Evolutionary conservation across 2,797 vertebrate species (phyloP).

Genomic region (Mormyrops attenuatus): DNA sequence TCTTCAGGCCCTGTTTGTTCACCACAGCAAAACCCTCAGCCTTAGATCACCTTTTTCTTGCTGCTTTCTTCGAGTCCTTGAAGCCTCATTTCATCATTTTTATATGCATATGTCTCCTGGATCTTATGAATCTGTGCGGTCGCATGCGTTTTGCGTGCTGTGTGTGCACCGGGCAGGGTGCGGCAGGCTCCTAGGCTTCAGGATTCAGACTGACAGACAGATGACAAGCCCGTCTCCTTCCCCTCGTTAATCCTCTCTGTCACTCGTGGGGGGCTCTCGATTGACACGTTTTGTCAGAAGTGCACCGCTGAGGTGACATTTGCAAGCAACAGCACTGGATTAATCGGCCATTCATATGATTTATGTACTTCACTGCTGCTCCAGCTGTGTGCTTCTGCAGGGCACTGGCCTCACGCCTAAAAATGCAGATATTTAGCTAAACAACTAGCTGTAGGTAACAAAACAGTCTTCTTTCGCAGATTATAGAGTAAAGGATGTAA

Average conservation of each 20-base stretch:
- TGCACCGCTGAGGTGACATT: conserved; percentile 44
- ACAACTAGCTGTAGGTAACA: background rate
- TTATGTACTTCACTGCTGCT: conserved; percentile 11
- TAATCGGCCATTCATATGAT: conserved; percentile 30
- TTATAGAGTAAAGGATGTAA: background rate
- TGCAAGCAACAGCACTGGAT: conserved; percentile 34
- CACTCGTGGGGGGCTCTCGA: conserved; percentile 30
- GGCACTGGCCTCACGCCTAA: background rate
- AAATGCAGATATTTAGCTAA: background rate
- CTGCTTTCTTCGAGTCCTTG: conserved; percentile 24
- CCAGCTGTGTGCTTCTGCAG: background rate
- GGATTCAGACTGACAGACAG: conserved; percentile 50
- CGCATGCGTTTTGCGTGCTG: background rate
- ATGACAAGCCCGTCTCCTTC: conserved; percentile 47
- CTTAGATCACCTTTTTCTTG: background rate
- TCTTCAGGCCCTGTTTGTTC: conserved; percentile 41
- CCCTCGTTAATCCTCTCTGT: conserved; percentile 40
- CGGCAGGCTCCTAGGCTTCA: conserved; percentile 45
- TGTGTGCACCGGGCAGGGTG: background rate
- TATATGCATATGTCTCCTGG: conserved; percentile 32
- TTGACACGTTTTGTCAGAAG: conserved; percentile 34
- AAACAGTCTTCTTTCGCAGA: background rate
- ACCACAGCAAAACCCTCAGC: conserved; percentile 36
- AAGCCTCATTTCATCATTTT: conserved; percentile 22
- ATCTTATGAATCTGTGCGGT: conserved; percentile 44